A percentile compares a stretch with the other conserved stretches of the same genome.
phyloP scores from a whole-genome alignment of 2,797 vertebrate genomes.

The Tinamus major region DNA sequence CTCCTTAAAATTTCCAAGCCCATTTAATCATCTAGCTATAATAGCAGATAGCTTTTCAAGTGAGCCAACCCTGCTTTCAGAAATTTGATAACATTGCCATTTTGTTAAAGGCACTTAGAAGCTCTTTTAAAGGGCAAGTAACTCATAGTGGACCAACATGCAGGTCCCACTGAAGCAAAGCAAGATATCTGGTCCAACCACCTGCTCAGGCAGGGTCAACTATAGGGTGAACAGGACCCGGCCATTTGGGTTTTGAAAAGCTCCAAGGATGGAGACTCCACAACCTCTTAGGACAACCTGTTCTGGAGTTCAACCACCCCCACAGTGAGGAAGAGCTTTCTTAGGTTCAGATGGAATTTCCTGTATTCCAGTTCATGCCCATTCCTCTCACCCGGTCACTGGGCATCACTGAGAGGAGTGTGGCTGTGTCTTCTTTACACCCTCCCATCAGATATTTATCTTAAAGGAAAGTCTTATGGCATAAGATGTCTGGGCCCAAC shows the following conservation, averaged over 20 bases:
- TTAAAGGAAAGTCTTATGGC: neutral
- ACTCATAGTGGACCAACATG: neutral
- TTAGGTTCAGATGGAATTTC: neutral
- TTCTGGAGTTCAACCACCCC: too few relatives aligned
- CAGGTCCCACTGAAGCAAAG: neutral
- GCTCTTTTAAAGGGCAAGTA: neutral
- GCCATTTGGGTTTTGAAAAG: neutral
- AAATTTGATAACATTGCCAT: slow-evolving; percentile 35
- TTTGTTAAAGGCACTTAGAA: slow-evolving; percentile 47
- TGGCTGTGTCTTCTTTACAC: neutral
- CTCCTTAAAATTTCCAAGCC: slow-evolving; percentile 54
- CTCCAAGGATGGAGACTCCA: neutral
- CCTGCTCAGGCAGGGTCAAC: neutral
- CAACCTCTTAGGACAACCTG: neutral
- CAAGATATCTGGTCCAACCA: neutral
- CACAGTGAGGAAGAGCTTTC: neutral
- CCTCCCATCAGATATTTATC: neutral
- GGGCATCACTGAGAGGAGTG: neutral
- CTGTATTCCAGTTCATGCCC: too few relatives aligned
- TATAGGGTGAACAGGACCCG: neutral
- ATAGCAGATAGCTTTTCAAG: slow-evolving; percentile 30
- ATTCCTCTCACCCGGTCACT: neutral
- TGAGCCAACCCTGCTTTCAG: slow-evolving; percentile 1
- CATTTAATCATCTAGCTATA: slow-evolving; percentile 52
- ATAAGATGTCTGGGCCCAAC: neutral